Evolutionary conservation across 2,113 vertebrate species (phyloP).

Genomic region (Bubo bubo): DNA sequence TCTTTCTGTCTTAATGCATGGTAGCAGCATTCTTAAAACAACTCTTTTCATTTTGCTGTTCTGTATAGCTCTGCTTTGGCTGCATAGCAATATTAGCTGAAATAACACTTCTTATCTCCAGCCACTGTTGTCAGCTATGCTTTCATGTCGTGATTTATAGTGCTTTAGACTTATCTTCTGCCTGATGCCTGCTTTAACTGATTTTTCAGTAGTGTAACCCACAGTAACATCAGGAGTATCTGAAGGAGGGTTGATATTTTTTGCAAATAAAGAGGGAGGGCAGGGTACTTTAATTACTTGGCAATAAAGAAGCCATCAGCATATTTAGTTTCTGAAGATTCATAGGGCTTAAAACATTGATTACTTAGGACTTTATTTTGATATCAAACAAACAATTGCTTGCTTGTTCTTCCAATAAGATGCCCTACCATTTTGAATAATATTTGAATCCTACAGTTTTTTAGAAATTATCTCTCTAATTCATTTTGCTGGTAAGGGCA

Average conservation of each 20-base stretch:
- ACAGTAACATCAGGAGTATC: neutral
- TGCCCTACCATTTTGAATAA: neutral
- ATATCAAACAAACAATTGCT: neutral
- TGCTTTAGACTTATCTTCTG: neutral
- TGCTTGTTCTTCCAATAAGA: neutral
- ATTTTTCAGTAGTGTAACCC: neutral
- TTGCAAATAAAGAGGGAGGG: neutral
- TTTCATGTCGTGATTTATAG: neutral
- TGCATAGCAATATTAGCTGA: neutral
- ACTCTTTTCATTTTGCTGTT: neutral
- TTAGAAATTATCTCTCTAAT: neutral
- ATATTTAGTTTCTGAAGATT: neutral
- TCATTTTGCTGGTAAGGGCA: neutral
- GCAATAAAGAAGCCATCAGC: neutral
- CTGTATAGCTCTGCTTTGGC: neutral
- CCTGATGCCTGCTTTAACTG: neutral
- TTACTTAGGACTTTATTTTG: neutral
- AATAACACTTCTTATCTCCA: neutral
- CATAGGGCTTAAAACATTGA: neutral
- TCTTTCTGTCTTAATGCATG: neutral
- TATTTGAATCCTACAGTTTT: neutral
- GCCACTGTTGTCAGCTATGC: neutral
- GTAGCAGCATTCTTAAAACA: neutral
- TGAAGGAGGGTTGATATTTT: neutral
- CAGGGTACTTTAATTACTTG: neutral